Base-by-base conservation (phyloP, 2,113 vertebrate genomes). In the Cynopterus brachyotis region DNA sequence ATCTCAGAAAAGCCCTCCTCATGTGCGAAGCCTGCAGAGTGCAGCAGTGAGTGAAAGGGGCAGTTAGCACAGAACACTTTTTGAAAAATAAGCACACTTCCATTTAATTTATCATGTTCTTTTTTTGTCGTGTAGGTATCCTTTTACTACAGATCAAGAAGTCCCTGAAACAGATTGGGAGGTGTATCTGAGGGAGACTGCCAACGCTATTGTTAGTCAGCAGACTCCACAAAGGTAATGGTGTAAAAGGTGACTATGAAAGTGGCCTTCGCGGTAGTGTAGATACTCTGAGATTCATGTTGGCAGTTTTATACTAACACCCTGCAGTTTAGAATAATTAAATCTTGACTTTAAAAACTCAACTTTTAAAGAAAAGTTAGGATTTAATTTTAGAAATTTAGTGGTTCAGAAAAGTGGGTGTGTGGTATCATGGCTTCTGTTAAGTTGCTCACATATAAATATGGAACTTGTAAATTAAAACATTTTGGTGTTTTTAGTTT, bases 21-120 rank as follows among this genome's bases (percentile, higher is more conserved):
- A 99, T 99, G 99, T 99, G 99, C 0, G 99, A 99, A 94, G 99
- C 99, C 91, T 99, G 99, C 98, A 99, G 99, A 97, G 99, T 99
- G 53, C 99, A 99, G 95, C 99, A 99, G 99, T 99, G 98, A 99
- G 99, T 99, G 26, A 13, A 75, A 32, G n/a, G 70, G 28, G 62
- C 59, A 81, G 20, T 26, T 22, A 37, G 35, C 55, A 0, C 11
- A 35, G 81, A 40, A 62, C 60, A 26, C 1, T 2, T 15, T 89
- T 6, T 45, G 15, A 22, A 45, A 8, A 24, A 40, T 45, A 37
- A 45, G 24, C 37, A 6, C 19, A 9, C 26, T 70, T 89, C 3
- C 1, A 32, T 93, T 57, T 59, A 67, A 84, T n/a, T 28, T 57
- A 16, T 7, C 60, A 9, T 32, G 64, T 79, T 94, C 5, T 50